Conservation (phyloP, 2,113 vertebrate species). For the Terrapene triunguis region DNA sequence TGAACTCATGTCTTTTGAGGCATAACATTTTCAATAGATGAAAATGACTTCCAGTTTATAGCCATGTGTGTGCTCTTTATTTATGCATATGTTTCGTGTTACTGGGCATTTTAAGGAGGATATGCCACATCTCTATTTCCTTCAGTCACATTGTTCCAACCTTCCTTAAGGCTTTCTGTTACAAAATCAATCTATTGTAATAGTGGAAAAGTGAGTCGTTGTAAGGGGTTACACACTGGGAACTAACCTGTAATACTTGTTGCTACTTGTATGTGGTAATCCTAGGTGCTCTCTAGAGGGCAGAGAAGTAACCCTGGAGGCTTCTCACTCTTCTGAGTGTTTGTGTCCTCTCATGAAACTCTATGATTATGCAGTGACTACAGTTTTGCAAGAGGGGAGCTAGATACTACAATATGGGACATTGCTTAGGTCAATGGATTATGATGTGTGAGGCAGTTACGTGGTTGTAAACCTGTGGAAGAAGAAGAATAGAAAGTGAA, state of each 20-base stretch:
- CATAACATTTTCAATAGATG: slow-evolving; percentile 38
- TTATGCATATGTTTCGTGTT: slow-evolving; percentile 49
- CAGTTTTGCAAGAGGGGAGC: not conserved
- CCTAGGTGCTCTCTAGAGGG: not conserved
- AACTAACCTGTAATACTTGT: not conserved
- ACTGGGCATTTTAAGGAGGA: slow-evolving; percentile 16
- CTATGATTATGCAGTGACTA: not conserved
- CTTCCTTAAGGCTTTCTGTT: not conserved
- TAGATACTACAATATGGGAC: not conserved
- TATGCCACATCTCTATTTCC: not conserved
- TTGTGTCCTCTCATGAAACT: not conserved
- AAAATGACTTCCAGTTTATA: slow-evolving; percentile 7
- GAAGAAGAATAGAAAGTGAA: not conserved
- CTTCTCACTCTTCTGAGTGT: not conserved
- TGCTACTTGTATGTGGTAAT: not conserved
- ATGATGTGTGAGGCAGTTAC: not conserved
- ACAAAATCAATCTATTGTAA: not conserved
- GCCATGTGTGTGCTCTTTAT: slow-evolving; percentile 15
- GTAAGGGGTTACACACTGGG: not conserved
- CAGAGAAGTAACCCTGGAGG: not conserved
- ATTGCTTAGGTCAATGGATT: not conserved
- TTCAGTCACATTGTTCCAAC: not conserved
- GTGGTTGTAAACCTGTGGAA: not conserved
- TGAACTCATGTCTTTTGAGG: slow-evolving; percentile 12
- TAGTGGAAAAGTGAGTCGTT: not conserved